These are phyloP conservation scores for Gobio occitaniae DNA, from an alignment of 2,797 vertebrate species.

Conservation along the genomic window DNA sequence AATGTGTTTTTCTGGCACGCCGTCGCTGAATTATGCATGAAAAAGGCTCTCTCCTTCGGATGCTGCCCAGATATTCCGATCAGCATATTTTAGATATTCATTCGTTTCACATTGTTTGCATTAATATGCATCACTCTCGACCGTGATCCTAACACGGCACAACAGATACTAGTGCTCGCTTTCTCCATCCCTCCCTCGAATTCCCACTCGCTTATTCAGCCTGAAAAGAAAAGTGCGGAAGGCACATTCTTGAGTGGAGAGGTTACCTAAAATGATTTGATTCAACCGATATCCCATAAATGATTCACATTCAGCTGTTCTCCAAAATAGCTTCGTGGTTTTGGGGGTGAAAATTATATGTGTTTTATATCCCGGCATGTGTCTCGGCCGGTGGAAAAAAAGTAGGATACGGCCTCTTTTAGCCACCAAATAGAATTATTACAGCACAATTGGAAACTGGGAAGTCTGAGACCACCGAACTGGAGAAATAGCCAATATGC, in stretches of 20 bases:
- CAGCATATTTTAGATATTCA: constrained; percentile 52
- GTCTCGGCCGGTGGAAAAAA: neutral
- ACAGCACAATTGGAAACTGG: neutral
- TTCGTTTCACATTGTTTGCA: constrained; percentile 45
- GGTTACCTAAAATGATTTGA: constrained; percentile 37
- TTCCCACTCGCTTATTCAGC: neutral
- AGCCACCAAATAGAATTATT: neutral
- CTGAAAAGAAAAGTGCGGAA: neutral
- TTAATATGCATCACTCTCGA: constrained; percentile 48
- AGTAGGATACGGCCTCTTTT: neutral
- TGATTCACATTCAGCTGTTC: constrained; percentile 31
- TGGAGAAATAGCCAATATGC: constrained; percentile 7
- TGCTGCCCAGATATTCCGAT: constrained; percentile 31
- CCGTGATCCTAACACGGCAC: constrained; percentile 36
- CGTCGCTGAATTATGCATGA: constrained; percentile 75
- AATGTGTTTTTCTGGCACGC: constrained; percentile 71
- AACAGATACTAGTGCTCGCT: constrained; percentile 23
- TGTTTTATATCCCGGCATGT: neutral
- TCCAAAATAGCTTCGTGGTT: constrained; percentile 13
- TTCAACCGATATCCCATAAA: constrained; percentile 37
- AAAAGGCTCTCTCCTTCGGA: constrained; percentile 16
- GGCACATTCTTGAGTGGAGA: constrained; percentile 9
- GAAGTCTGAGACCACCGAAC: neutral
- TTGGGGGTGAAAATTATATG: constrained; percentile 16
- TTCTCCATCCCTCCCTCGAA: constrained; percentile 1